Evolutionary conservation across 2,797 vertebrate genomes (phyloP).

Genomic region (Clamator glandarius): DNA sequence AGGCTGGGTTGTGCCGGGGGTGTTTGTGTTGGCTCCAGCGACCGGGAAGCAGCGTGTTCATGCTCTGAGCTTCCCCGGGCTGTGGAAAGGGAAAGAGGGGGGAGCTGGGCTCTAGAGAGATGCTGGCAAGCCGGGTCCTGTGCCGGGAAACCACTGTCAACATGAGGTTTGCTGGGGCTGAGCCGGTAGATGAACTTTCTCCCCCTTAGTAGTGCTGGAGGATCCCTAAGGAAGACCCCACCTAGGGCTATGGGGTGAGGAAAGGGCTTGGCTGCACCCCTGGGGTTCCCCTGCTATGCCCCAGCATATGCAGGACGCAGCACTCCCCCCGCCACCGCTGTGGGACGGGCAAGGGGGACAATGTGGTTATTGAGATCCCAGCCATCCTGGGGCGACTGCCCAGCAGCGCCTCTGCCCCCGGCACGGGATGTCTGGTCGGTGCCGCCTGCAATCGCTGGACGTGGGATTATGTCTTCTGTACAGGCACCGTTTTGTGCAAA

Average conservation of each 20-base stretch:
- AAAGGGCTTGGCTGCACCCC: not conserved
- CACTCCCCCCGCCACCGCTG: not conserved
- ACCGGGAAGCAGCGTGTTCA: not conserved
- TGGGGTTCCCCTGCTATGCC: not conserved
- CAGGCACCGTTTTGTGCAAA: not conserved
- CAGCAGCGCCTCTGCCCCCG: not conserved
- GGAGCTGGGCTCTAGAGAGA: not conserved
- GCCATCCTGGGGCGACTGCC: not conserved
- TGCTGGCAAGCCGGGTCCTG: not conserved
- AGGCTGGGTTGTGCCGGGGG: not conserved
- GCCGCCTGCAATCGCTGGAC: not conserved
- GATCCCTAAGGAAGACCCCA: not conserved
- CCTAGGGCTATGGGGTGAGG: not conserved
- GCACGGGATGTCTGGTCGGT: not conserved
- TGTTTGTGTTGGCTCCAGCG: not conserved
- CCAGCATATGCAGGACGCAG: not conserved
- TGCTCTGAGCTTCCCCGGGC: not conserved
- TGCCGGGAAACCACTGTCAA: not conserved
- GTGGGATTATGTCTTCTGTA: not conserved
- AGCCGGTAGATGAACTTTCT: not conserved
- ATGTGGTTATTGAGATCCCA: slow-evolving; percentile 41
- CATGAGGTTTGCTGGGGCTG: not conserved
- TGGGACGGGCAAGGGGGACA: slow-evolving; percentile 3
- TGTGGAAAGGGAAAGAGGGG: not conserved
- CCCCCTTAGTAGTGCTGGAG: not conserved